Evolutionary conservation across 2,888 invertebrate genomes (phyloP).

Genomic region (Yponomeuta sedellus): DNA sequence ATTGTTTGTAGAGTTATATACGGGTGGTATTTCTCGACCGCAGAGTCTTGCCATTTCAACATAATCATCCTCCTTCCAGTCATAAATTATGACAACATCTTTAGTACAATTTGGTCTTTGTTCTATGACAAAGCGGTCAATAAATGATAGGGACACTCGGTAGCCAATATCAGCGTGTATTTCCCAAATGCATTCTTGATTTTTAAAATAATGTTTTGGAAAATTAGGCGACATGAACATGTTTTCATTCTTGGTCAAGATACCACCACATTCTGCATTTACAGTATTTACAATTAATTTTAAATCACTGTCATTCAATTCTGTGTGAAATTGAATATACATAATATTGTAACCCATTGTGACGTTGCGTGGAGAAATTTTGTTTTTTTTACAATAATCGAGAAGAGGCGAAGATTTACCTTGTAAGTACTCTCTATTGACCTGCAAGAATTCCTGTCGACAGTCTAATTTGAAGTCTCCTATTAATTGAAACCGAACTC

Average conservation of each 20-base stretch:
- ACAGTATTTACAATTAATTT: conserved; percentile 38
- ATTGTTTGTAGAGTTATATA: conserved; percentile 78
- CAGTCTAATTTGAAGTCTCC: conserved; percentile 45
- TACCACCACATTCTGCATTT: conserved; percentile 82
- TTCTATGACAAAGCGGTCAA: conserved; percentile 85
- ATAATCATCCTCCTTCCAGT: conserved; percentile 74
- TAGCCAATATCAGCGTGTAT: conserved; percentile 80
- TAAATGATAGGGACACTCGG: conserved; percentile 81
- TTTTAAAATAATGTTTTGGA: conserved; percentile 80
- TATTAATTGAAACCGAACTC: conserved; percentile 49
- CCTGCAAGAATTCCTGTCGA: conserved; percentile 55
- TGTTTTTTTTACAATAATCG: conserved; percentile 77
- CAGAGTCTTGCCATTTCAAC: conserved; percentile 77
- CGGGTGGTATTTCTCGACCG: conserved; percentile 77
- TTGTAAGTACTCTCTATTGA: conserved; percentile 76
- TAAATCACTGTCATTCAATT: conserved; percentile 39
- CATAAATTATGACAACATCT: conserved; percentile 82
- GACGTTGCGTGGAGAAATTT: conserved; percentile 46
- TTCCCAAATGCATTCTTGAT: conserved; percentile 88
- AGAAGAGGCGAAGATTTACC: conserved; percentile 74
- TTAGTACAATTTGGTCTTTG: conserved; percentile 81
- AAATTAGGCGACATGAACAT: conserved; percentile 77
- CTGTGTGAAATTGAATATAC: conserved; percentile 78
- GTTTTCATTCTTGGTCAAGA: conserved; percentile 57
- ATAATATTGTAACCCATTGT: conserved; percentile 77